phyloP scores from a whole-genome alignment of 2,113 vertebrate species.

The Thamnophis sirtalis region DNA sequence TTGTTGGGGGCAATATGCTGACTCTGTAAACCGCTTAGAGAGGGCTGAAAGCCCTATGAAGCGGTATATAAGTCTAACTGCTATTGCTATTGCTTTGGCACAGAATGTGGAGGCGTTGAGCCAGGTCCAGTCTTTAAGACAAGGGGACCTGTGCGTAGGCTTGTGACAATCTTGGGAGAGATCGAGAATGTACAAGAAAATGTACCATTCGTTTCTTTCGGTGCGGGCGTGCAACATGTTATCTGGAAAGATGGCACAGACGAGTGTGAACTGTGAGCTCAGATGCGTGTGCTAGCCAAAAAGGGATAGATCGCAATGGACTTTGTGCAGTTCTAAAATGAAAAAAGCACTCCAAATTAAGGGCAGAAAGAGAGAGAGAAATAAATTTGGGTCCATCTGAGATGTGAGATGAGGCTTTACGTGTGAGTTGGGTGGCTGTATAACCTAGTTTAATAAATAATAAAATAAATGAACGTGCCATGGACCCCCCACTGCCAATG shows the following conservation, averaged over 20 bases:
- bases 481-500: not conserved
- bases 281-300: not conserved
- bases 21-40: no score
- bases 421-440: not conserved
- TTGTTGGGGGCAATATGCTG: no score
- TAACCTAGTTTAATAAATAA: not conserved
- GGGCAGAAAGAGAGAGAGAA: not conserved
- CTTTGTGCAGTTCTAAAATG: not conserved
- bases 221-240: not conserved
- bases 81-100: no score
- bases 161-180: not conserved
- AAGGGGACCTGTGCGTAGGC: no score
- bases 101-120: not conserved
- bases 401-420: not conserved
- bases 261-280: not conserved
- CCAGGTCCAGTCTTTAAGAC: not conserved
- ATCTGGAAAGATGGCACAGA: not conserved
- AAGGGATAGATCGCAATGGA: not conserved
- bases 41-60: no score
- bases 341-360: not conserved
- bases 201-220: not conserved
- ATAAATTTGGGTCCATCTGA: not conserved
- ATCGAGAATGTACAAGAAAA: not conserved
- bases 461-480: not conserved
- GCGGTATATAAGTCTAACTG: no score